phyloP scores from a whole-genome alignment of 2,888 invertebrate genomes.

The Rhagophthalmus giganteus region DNA sequence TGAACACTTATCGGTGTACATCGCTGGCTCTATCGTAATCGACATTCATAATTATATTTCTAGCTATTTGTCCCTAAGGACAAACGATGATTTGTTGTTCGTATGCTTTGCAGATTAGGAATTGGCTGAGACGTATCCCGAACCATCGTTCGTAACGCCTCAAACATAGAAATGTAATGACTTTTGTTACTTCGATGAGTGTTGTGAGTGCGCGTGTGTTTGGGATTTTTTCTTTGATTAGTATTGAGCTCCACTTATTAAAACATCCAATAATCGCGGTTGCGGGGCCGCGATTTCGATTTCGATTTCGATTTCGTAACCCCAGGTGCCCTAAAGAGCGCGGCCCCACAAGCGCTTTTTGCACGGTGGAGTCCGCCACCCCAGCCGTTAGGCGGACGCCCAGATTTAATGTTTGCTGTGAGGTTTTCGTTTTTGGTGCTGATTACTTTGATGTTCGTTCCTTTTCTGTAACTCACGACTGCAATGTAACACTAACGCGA shows the following conservation, averaged over 20 bases:
- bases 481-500: constrained; percentile 58
- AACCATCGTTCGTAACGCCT: constrained; percentile 50
- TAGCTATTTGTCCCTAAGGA: constrained; percentile 53
- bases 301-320: constrained; percentile 31
- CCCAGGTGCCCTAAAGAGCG: constrained; percentile 41
- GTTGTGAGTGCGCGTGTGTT: constrained; percentile 55
- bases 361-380: constrained; percentile 38
- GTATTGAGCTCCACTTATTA: constrained; percentile 53
- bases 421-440: constrained; percentile 56
- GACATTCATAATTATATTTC: constrained; percentile 55
- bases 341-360: constrained; percentile 44
- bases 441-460: constrained; percentile 55
- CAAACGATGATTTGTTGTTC: constrained; percentile 53
- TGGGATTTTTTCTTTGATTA: constrained; percentile 50
- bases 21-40: constrained; percentile 49
- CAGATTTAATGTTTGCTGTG: constrained; percentile 55
- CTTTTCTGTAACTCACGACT: constrained; percentile 54
- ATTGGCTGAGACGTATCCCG: constrained; percentile 53
- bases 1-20: constrained; percentile 38
- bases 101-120: constrained; percentile 52
- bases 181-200: constrained; percentile 56
- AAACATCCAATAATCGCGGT: constrained; percentile 41
- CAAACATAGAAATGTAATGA: constrained; percentile 53
- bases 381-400: constrained; percentile 30
- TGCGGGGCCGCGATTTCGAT: constrained; percentile 38